These are phyloP conservation scores for Myotis brandtii DNA, from an alignment of 2,113 vertebrate species.

Conservation along the genomic window DNA sequence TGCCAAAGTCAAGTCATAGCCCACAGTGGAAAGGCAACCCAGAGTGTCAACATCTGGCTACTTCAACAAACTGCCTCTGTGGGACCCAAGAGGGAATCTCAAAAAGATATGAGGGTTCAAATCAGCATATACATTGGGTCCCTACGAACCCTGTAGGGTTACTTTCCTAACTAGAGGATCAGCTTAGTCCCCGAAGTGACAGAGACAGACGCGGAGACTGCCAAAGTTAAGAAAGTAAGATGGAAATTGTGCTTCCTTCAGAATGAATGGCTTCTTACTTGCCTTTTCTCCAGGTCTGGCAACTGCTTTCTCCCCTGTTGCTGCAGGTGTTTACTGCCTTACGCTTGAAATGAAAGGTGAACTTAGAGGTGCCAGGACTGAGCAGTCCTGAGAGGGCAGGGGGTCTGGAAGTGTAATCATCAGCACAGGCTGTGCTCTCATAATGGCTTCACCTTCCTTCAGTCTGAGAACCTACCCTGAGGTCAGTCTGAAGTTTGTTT, in stretches of 20 bases:
- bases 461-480: not conserved
- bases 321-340: conserved; percentile 87
- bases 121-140: not conserved
- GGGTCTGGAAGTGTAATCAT: conserved; percentile 86
- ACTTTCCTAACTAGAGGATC: conserved; percentile 44
- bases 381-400: conserved; percentile 59
- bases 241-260: conserved; percentile 81
- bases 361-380: conserved; percentile 72
- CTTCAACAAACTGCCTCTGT: not conserved
- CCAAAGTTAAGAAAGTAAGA: conserved; percentile 57
- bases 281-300: conserved; percentile 60
- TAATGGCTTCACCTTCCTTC: conserved; percentile 77
- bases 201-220: conserved; percentile 54
- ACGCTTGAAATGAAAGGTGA: conserved; percentile 83
- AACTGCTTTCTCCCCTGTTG: conserved; percentile 32
- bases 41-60: not conserved
- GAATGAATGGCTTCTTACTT: conserved; percentile 44
- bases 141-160: conserved; percentile 39
- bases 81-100: conserved; percentile 55
- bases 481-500: conserved; percentile 24
- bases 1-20: conserved; percentile 72
- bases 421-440: conserved; percentile 68
- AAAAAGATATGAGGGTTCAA: conserved; percentile 1
- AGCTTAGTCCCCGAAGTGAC: conserved; percentile 76
- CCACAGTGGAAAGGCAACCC: conserved; percentile 68